Base-by-base conservation (phyloP, 2,888 invertebrate species). In the Notodonta ziczac region DNA sequence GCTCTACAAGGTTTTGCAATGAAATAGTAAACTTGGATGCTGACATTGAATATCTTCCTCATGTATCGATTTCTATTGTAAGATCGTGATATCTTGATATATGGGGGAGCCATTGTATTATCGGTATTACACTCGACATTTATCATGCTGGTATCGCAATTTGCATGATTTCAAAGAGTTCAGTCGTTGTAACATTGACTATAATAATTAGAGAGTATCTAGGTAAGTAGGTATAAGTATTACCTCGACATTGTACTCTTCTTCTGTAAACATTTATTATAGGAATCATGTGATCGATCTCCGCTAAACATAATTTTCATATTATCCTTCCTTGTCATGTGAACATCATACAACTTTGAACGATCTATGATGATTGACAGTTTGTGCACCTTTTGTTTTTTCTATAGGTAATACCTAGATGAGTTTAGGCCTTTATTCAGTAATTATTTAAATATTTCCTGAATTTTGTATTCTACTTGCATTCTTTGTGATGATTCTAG, bases 11-110 rank as follows among this genome's bases (percentile, higher is more conserved):
- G 48, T 60, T 66, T 24, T 67, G 57, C 58, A 61, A 56, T 72
- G 66, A 65, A 67, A 70, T 70, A 59, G 57, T 76, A 63, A 72
- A 72, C 73, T 69, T 66, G 67, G 66, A 67, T 73, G 72, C 66
- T 78, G 85, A 74, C 83, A 84, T 84, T 85, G 81, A 82, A 75
- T 69, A 69, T 70, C 69, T 74, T 78, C 75, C 74, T 72, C 70
- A 42, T 65, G 78, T 87, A 88, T 89, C 74, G 86, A 87, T 88
- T 88, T 78, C 76, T 71, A 78, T 80, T 78, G 78, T 78, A 74
- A 69, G 65, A 61, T 66, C 63, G 67, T 67, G 57, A 62, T 72
- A 70, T 60, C 61, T 66, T 65, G n/a, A n/a, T n/a, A n/a, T n/a
- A n/a, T n/a, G n/a, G n/a, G 63, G 60, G 60, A 59, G 13, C 39